phyloP scores from a whole-genome alignment of 2,797 vertebrate genomes.

The Parotocinclus haroldoi region DNA sequence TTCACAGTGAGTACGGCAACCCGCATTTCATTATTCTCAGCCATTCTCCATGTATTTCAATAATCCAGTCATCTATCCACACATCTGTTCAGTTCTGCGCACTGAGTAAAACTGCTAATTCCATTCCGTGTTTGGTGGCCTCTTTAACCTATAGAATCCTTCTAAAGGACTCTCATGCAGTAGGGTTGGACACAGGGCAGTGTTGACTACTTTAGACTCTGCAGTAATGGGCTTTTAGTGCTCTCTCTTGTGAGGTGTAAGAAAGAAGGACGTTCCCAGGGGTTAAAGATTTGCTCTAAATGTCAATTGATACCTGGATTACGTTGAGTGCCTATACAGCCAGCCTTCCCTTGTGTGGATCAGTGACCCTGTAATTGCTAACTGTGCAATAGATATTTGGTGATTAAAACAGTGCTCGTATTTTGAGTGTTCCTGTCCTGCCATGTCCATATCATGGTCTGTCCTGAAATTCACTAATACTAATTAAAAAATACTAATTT shows the following conservation, averaged over 20 bases:
- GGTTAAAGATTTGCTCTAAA: conserved; percentile 18
- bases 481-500: no score
- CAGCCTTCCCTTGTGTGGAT: not conserved
- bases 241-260: conserved; percentile 26
- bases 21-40: not conserved
- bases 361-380: conserved; percentile 7
- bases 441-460: not conserved
- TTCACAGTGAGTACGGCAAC: conserved; percentile 73
- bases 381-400: conserved; percentile 5
- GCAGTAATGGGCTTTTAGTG: conserved; percentile 25
- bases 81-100: not conserved
- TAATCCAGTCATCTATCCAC: conserved; percentile 30
- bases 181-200: conserved; percentile 5
- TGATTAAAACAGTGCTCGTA: not conserved
- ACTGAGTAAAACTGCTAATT: conserved; percentile 8
- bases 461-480: not conserved
- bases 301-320: conserved; percentile 30
- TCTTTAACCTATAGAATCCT: not conserved
- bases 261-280: conserved; percentile 20
- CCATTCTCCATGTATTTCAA: conserved; percentile 39
- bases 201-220: conserved; percentile 23
- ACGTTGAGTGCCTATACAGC: conserved; percentile 13
- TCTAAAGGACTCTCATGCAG: conserved; percentile 26
- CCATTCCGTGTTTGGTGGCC: conserved; percentile 1
- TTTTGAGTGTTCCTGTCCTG: not conserved